phyloP scores from a whole-genome alignment of 1,140 invertebrate species.

The Achroia grisella region DNA sequence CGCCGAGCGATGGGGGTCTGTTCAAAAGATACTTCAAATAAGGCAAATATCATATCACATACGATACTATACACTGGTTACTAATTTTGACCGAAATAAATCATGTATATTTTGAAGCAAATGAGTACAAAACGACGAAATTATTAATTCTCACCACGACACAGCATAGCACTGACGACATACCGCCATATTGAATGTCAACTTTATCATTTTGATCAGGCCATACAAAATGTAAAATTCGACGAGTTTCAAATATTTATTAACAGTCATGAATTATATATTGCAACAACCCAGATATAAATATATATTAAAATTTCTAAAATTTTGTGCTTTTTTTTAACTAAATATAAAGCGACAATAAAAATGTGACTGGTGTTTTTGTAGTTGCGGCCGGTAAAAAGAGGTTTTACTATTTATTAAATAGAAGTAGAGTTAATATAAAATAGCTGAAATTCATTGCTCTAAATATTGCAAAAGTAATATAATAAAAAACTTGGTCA shows the following conservation, averaged over 20 bases:
- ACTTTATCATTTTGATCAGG: conserved; percentile 55
- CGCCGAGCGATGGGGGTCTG: conserved; percentile 25
- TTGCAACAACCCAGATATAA: too few species aligned
- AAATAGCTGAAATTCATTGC: too few species aligned
- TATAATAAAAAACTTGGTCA: too few species aligned
- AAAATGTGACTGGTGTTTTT: too few species aligned
- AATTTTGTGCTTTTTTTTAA: conserved; percentile 51
- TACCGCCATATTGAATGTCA: conserved; percentile 90
- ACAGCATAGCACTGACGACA: conserved; percentile 95
- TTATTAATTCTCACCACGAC: conserved; percentile 82
- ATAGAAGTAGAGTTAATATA: too few species aligned
- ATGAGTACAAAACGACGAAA: conserved; percentile 46
- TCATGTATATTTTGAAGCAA: conserved; percentile 25
- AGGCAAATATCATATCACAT: conserved; percentile 19
- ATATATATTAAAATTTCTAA: conserved; percentile 1
- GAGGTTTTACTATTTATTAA: too few species aligned
- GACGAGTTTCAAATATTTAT: too few species aligned
- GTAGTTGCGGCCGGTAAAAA: too few species aligned
- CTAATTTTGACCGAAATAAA: conserved; percentile 16
- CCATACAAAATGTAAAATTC: conserved; percentile 34
- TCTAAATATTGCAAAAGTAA: too few species aligned
- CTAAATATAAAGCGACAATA: too few species aligned
- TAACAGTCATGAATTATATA: too few species aligned
- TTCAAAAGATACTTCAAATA: conserved; percentile 16
- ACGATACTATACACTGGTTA: conserved; percentile 15